Base-by-base conservation (phyloP, 2,888 invertebrate species). In the Cantharis flavilabris region DNA sequence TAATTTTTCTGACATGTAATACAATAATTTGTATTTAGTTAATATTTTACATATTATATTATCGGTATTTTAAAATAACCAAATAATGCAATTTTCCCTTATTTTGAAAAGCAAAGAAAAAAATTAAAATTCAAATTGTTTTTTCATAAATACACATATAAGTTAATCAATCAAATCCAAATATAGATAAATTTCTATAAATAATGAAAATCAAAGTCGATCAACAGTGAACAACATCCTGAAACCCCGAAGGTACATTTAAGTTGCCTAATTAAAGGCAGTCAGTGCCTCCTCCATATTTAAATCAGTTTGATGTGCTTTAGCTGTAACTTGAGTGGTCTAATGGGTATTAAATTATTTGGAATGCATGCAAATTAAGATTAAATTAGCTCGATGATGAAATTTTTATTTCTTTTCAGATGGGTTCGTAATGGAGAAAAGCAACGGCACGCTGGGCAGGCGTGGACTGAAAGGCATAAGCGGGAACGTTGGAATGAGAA, bases 391-490 rank as follows among this genome's bases (percentile, higher is more conserved):
- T 26, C 26, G 9, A 26, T 11, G 28, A 30, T 49, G 49, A 49
- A 49, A 49, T 14, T 69, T 71, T 62, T 11, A 62, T 64, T 79
- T 83, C 80, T 76, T 86, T 85, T 62, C 84, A 87, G 86, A 87
- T 86, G 86, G 84, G 80, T 79, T 85, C 82, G 84, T 86, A 83
- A 87, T 87, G 86, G 85, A 86, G 81, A 83, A 83, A 75, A 84
- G 84, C 76, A 84, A 86, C 77, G 87, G 88, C 79, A 88, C 88
- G 81, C 84, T 88, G 84, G 87, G 87, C 80, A 86, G 88, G 75
- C 85, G 87, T 75, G 84, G 85, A 81, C 80, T 86, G 76, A 87
- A 87, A 81, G 83, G 82, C 71, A 73, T 82, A 33, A 75, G 80
- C 71, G 82, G 83, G 20, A 78, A 79, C 72, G 84, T 85, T 71